A percentile compares a stretch with the other conserved stretches of the same genome.
These are phyloP conservation scores for Colius striatus DNA, from an alignment of 2,113 vertebrate genomes.

Conservation along the genomic window DNA sequence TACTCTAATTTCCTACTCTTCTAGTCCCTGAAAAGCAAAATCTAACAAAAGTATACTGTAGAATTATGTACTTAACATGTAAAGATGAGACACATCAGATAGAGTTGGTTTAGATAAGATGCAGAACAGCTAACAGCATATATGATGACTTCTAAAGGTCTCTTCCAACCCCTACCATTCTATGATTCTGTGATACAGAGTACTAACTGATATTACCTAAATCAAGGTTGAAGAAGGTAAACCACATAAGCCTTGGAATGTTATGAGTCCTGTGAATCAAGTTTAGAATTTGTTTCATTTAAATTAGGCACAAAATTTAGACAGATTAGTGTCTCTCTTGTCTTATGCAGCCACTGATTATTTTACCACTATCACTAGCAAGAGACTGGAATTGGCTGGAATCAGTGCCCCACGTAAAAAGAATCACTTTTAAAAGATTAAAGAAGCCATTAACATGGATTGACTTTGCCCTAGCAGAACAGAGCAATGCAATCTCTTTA, in stretches of 20 bases:
- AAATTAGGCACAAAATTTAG: neutral
- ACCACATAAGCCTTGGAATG: neutral
- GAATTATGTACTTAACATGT: neutral
- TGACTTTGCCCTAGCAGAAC: neutral
- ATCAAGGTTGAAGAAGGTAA: neutral
- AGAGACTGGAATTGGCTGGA: neutral
- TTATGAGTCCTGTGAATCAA: neutral
- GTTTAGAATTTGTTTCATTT: neutral
- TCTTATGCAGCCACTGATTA: neutral
- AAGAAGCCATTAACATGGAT: slow-evolving; percentile 13
- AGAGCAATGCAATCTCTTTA: neutral
- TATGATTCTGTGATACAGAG: too few species aligned
- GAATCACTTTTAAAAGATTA: slow-evolving; percentile 44
- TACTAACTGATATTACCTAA: neutral
- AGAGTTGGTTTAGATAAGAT: neutral
- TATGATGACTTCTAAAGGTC: too few species aligned
- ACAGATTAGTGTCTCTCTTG: neutral
- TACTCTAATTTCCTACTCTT: neutral
- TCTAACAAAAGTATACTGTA: neutral
- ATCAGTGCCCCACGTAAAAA: slow-evolving; percentile 7
- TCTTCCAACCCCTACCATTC: too few species aligned
- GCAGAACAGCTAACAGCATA: neutral
- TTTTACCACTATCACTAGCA: neutral
- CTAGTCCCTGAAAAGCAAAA: neutral
- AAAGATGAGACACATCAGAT: neutral